phyloP scores from a whole-genome alignment of 2,888 invertebrate genomes.

The Pardosa pseudoannulata region DNA sequence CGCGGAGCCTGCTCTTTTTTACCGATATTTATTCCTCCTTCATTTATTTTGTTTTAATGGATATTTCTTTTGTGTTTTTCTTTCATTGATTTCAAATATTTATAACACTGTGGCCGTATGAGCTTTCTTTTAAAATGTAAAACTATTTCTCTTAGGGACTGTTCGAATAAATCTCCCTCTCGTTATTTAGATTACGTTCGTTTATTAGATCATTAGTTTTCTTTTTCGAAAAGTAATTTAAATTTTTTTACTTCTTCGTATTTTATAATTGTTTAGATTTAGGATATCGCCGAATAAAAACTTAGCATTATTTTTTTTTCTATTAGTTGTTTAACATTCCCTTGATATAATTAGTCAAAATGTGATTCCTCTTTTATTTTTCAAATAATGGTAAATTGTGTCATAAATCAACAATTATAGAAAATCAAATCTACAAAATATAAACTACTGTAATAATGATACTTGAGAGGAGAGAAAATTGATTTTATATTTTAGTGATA shows the following conservation, averaged over 20 bases:
- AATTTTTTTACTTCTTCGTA: not conserved
- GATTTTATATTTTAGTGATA: no score
- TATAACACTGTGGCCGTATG: slow-evolving; percentile 29
- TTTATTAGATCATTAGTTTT: slow-evolving; percentile 26
- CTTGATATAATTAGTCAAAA: no score
- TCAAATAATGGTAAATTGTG: no score
- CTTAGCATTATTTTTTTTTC: not conserved
- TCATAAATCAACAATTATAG: no score
- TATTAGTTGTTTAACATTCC: no score
- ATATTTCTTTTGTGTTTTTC: slow-evolving; percentile 46
- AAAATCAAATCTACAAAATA: no score
- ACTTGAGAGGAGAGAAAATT: no score
- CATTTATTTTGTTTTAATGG: slow-evolving; percentile 69
- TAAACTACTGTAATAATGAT: no score
- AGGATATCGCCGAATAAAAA: not conserved
- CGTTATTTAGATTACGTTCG: slow-evolving; percentile 18
- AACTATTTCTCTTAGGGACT: slow-evolving; percentile 18
- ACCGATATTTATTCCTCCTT: slow-evolving; percentile 66
- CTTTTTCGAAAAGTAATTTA: slow-evolving; percentile 1
- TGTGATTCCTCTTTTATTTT: no score
- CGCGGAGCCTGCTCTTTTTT: slow-evolving; percentile 39
- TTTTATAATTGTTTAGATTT: not conserved
- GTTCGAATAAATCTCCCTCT: not conserved
- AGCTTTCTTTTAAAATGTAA: slow-evolving; percentile 41
- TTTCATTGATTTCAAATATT: slow-evolving; percentile 64